Conservation (phyloP, 2,888 invertebrate species). For the Hirtodrosophila cameraria region DNA sequence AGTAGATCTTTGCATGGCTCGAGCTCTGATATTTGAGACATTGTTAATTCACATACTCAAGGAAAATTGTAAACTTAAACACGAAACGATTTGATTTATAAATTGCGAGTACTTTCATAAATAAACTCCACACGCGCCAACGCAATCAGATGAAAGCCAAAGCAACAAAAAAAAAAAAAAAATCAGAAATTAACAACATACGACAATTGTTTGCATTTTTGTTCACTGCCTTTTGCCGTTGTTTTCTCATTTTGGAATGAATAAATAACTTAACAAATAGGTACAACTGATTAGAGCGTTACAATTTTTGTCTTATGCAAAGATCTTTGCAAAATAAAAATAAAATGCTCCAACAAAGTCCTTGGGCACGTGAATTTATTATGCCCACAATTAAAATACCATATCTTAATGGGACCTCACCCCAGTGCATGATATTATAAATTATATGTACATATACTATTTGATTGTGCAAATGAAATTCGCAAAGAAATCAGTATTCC, state of each 20-base stretch:
- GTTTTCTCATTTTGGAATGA: slow-evolving; percentile 32
- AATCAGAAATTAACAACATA: background rate
- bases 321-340: slow-evolving; percentile 4
- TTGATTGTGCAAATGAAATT: slow-evolving; percentile 15
- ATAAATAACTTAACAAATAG: slow-evolving; percentile 56
- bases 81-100: slow-evolving; percentile 46
- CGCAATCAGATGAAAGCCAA: slow-evolving; percentile 22
- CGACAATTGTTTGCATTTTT: slow-evolving; percentile 29
- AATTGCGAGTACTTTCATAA: slow-evolving; percentile 48
- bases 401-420: slow-evolving; percentile 2
- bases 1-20: background rate
- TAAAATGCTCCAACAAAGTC: slow-evolving; percentile 10
- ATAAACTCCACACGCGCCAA: slow-evolving; percentile 47
- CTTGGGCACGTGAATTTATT: slow-evolving; percentile 40
- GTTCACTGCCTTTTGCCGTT: slow-evolving; percentile 12
- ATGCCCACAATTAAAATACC: slow-evolving; percentile 19
- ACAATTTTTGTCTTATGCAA: slow-evolving; percentile 33
- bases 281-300: slow-evolving; percentile 54
- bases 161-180: background rate
- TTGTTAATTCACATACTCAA: slow-evolving; percentile 33
- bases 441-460: background rate
- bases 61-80: slow-evolving; percentile 40
- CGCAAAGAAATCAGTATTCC: slow-evolving; percentile 23
- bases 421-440: slow-evolving; percentile 6
- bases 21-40: background rate